These are phyloP conservation scores for Ptiloglossa arizonensis DNA, from an alignment of 1,140 invertebrate species.

Conservation along the genomic window DNA sequence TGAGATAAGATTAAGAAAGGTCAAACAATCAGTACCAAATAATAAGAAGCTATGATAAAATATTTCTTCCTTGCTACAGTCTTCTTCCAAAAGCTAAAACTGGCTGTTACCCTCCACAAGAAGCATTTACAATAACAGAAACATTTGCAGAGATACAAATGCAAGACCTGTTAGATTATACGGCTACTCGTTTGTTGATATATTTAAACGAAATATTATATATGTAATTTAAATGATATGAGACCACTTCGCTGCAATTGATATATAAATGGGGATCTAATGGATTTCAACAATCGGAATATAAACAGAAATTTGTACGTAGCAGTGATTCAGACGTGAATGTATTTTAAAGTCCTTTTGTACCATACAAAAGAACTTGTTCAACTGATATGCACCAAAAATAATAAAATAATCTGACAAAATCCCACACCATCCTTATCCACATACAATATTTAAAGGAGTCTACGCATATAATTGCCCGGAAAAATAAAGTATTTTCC, in stretches of 20 bases:
- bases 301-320: constrained; percentile 19
- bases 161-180: constrained; percentile 17
- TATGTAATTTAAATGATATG: not conserved
- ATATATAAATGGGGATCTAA: constrained; percentile 24
- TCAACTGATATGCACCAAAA: too few relatives aligned
- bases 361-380: too few relatives aligned
- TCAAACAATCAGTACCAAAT: constrained; percentile 14
- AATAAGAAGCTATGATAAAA: not conserved
- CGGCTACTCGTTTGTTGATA: not conserved
- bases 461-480: too few relatives aligned
- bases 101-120: not conserved
- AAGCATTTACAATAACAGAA: not conserved
- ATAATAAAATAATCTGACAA: too few relatives aligned
- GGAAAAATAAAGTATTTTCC: too few relatives aligned
- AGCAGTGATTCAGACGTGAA: not conserved
- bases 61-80: constrained; percentile 5
- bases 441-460: too few relatives aligned
- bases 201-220: constrained; percentile 1
- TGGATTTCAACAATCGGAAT: constrained; percentile 9
- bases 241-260: not conserved
- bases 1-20: constrained; percentile 3
- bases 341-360: constrained; percentile 7
- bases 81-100: constrained; percentile 6
- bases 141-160: not conserved
- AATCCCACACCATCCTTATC: too few relatives aligned